A percentile compares a stretch with the other conserved stretches of the same genome.
These are phyloP conservation scores for Netelia virgata DNA, from an alignment of 2,888 invertebrate species.

Conservation along the genomic window DNA sequence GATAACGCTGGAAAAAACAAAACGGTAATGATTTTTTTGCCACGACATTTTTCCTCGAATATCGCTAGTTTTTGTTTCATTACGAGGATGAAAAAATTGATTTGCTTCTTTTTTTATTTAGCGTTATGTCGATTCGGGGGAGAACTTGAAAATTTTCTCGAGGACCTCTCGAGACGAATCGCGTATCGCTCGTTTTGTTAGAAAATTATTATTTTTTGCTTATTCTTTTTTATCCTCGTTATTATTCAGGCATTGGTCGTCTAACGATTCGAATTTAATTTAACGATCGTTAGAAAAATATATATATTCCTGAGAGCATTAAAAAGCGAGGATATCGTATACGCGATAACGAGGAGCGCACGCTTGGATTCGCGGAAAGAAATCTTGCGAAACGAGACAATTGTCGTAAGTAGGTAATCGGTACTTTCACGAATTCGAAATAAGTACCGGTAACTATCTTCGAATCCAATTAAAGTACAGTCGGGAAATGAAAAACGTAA, in stretches of 20 bases:
- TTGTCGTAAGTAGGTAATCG: conserved; percentile 12
- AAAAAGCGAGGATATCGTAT: neutral
- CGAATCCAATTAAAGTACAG: conserved; percentile 2
- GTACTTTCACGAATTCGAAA: conserved; percentile 21
- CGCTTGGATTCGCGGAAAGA: conserved; percentile 26
- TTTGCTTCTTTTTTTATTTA: neutral
- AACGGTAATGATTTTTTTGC: neutral
- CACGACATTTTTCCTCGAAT: neutral
- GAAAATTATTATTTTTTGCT: neutral
- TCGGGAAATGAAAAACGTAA: neutral
- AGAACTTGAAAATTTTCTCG: conserved; percentile 10
- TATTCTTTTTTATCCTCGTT: neutral
- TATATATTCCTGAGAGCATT: neutral
- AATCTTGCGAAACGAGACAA: conserved; percentile 29
- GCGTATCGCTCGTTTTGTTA: neutral
- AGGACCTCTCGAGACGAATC: neutral
- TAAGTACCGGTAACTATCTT: conserved; percentile 10
- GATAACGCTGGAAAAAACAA: neutral
- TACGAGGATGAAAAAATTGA: neutral
- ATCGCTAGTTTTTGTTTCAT: neutral
- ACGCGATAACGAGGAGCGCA: neutral
- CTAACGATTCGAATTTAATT: conserved; percentile 15
- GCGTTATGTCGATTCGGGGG: conserved; percentile 4
- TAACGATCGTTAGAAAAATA: conserved; percentile 27
- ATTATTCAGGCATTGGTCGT: neutral